A percentile compares a stretch with the other conserved stretches of the same genome.
Evolutionary conservation across 2,113 vertebrate species (phyloP).

Genomic region (Tachysurus fulvidraco): DNA sequence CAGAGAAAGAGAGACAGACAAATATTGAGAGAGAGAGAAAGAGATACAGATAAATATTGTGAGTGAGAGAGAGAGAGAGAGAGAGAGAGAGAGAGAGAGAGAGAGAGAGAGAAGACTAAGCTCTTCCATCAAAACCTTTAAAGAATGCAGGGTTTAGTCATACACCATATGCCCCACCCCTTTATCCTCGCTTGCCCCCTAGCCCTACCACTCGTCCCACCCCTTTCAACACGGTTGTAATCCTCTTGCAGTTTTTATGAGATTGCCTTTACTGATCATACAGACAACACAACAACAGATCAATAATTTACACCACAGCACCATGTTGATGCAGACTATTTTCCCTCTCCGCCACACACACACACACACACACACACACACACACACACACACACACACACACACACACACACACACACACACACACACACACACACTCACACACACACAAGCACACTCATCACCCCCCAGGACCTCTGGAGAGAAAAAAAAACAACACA

Average conservation of each 20-base stretch:
- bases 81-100: neutral
- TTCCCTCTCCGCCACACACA: neutral
- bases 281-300: slow-evolving; percentile 17
- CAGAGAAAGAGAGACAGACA: neutral
- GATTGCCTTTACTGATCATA: slow-evolving; percentile 3
- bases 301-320: slow-evolving; percentile 24
- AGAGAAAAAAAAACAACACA: neutral
- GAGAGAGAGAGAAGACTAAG: neutral
- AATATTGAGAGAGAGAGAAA: neutral
- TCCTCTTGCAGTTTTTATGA: slow-evolving; percentile 17
- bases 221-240: neutral
- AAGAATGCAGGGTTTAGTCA: neutral
- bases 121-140: slow-evolving; percentile 4
- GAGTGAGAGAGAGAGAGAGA: neutral
- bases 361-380: slow-evolving; percentile 11
- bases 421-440: neutral
- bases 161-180: neutral
- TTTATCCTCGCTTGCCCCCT: neutral
- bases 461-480: neutral
- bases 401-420: neutral
- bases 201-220: neutral
- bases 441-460: neutral
- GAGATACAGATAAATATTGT: too few species aligned
- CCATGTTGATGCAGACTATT: neutral
- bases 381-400: neutral